A percentile compares a stretch with the other conserved stretches of the same genome.
phyloP scores from a whole-genome alignment of 37 sponge, comb jelly and placozoan genomes.

The Ephydatia muelleri region DNA sequence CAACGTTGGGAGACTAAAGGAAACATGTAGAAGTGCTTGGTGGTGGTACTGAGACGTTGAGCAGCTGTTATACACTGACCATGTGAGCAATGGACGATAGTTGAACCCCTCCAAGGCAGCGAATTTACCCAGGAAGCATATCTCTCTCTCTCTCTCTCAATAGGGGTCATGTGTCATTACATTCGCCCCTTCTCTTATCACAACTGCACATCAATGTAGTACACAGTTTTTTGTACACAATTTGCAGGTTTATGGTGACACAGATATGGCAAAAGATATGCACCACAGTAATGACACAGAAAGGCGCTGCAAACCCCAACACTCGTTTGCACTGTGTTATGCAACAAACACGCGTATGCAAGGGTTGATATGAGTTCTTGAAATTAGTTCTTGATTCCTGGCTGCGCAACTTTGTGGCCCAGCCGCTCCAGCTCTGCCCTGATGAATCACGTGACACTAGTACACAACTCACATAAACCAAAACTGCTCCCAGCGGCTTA shows the following conservation, averaged over 20 bases:
- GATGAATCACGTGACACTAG: background rate
- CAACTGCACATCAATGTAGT: no score
- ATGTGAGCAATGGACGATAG: no score
- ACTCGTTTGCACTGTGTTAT: background rate
- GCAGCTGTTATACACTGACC: no score
- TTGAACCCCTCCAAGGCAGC: no score
- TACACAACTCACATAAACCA: no score
- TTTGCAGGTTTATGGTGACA: no score
- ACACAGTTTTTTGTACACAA: no score
- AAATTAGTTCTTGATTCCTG: constrained; percentile 49
- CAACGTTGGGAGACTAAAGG: constrained; percentile 78
- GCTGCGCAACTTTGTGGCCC: constrained; percentile 61
- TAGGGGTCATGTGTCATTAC: no score
- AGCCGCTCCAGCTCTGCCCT: constrained; percentile 90
- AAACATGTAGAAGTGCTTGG: constrained; percentile 56
- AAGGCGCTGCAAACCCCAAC: background rate
- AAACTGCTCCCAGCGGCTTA: constrained; percentile 7
- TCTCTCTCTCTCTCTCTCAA: no score
- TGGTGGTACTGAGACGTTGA: background rate
- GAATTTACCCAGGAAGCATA: no score
- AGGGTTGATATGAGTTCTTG: no score
- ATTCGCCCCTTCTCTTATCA: no score
- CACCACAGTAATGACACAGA: background rate
- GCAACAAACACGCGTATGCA: background rate
- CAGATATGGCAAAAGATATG: background rate